Conservation (phyloP, 1,140 invertebrate genomes). For the Euschistus heros region DNA sequence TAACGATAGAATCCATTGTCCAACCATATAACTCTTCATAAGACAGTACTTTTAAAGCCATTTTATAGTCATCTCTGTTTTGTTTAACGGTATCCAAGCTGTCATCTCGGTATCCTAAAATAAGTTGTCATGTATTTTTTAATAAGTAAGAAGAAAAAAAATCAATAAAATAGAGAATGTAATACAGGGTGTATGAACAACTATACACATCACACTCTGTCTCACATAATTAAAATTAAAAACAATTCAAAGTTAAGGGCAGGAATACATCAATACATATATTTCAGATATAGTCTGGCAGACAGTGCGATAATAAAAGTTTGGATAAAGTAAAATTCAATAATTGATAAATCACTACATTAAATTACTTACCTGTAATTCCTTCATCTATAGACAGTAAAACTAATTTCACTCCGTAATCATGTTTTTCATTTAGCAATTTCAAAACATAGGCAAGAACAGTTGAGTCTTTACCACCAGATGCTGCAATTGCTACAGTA, state of each 20-base stretch:
- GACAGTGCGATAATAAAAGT: neutral
- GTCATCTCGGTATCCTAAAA: constrained; percentile 87
- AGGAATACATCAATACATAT: neutral
- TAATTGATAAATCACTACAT: neutral
- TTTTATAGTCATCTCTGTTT: constrained; percentile 84
- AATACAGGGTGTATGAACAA: no score
- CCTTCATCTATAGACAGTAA: constrained; percentile 97
- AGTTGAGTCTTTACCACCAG: constrained; percentile 98
- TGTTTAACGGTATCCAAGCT: constrained; percentile 93
- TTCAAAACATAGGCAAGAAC: constrained; percentile 90
- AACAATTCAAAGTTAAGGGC: no score
- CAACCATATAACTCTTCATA: constrained; percentile 98
- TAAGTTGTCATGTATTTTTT: no score
- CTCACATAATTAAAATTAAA: no score
- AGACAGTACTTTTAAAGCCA: constrained; percentile 91
- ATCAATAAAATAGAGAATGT: no score
- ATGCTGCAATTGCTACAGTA: constrained; percentile 89
- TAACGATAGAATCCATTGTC: constrained; percentile 99
- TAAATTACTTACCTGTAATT: constrained; percentile 58
- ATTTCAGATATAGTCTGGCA: neutral
- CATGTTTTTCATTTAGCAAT: constrained; percentile 77
- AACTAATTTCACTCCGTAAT: constrained; percentile 85
- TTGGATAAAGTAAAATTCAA: neutral
- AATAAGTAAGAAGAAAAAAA: no score
- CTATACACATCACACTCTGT: no score